These are phyloP conservation scores for Galagoides demidoff DNA, from an alignment of 2,797 vertebrate species.

Conservation along the genomic window DNA sequence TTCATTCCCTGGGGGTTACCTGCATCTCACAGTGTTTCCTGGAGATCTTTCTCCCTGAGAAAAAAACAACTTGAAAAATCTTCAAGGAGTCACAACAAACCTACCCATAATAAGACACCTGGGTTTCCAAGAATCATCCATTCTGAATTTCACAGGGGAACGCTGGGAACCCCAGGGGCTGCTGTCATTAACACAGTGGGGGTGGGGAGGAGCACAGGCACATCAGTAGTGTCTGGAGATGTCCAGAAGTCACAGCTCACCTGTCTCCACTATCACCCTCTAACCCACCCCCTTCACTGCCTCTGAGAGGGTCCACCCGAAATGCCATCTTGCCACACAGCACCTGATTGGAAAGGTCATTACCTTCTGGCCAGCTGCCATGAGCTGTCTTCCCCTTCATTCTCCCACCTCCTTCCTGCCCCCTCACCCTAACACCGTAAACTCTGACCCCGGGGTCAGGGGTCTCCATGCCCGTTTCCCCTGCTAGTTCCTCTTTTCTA, in stretches of 20 bases:
- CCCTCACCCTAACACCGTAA: not conserved
- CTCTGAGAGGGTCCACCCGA: not conserved
- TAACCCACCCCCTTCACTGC: not conserved
- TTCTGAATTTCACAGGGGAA: not conserved
- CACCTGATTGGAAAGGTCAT: not conserved
- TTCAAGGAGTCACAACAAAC: conserved; percentile 9
- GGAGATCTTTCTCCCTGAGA: not conserved
- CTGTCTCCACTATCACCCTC: not conserved
- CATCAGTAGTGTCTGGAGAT: not conserved
- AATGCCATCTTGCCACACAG: not conserved
- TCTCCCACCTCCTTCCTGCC: too few species aligned
- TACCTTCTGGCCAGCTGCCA: not conserved
- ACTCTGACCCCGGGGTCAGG: not conserved
- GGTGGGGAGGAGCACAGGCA: too few species aligned
- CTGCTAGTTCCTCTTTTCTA: not conserved
- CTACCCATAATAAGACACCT: not conserved
- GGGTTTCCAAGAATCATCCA: not conserved
- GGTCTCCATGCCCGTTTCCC: not conserved
- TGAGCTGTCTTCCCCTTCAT: not conserved
- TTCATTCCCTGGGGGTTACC: not conserved
- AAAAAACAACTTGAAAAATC: not conserved
- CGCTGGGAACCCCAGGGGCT: not conserved
- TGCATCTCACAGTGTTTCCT: not conserved
- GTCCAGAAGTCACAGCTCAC: not conserved
- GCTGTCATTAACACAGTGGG: not conserved